These are phyloP conservation scores for Zaprionus lachaisei DNA, from an alignment of 1,140 invertebrate genomes.

Conservation along the genomic window DNA sequence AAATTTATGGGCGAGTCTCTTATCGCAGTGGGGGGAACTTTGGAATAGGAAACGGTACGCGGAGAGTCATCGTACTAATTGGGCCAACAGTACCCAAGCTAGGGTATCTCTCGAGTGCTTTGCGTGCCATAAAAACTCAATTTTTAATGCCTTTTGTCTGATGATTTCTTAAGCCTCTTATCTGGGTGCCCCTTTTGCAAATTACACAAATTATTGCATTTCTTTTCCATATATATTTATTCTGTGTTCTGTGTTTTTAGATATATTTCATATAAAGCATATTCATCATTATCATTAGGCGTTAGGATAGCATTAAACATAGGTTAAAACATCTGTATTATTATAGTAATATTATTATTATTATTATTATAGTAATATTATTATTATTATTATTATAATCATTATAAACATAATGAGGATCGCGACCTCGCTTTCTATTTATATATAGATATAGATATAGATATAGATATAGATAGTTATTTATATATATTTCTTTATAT, in stretches of 20 bases:
- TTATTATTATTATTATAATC: constrained; percentile 17
- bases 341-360: constrained; percentile 22
- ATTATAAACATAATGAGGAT: constrained; percentile 13
- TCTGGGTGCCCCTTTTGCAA: constrained; percentile 4
- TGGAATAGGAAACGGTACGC: constrained; percentile 34
- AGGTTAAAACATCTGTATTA: constrained; percentile 44
- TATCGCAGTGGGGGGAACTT: constrained; percentile 31
- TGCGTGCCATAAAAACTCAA: constrained; percentile 22
- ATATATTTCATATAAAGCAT: constrained; percentile 58
- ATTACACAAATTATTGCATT: not conserved
- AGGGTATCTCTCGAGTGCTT: constrained; percentile 22
- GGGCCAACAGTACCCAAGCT: constrained; percentile 9
- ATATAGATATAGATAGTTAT: constrained; percentile 10
- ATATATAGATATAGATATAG: constrained; percentile 21
- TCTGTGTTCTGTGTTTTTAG: constrained; percentile 26
- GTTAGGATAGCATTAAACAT: constrained; percentile 36
- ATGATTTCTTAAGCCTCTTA: constrained; percentile 43
- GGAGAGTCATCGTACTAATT: constrained; percentile 37
- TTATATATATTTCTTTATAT: constrained; percentile 15
- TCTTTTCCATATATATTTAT: constrained; percentile 35
- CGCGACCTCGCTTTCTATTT: not conserved
- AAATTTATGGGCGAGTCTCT: constrained; percentile 21
- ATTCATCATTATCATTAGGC: constrained; percentile 65
- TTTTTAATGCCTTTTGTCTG: constrained; percentile 43
- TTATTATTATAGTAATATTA: not conserved